These are phyloP conservation scores for Smithornis capensis DNA, from an alignment of 2,113 vertebrate species.

Conservation along the genomic window DNA sequence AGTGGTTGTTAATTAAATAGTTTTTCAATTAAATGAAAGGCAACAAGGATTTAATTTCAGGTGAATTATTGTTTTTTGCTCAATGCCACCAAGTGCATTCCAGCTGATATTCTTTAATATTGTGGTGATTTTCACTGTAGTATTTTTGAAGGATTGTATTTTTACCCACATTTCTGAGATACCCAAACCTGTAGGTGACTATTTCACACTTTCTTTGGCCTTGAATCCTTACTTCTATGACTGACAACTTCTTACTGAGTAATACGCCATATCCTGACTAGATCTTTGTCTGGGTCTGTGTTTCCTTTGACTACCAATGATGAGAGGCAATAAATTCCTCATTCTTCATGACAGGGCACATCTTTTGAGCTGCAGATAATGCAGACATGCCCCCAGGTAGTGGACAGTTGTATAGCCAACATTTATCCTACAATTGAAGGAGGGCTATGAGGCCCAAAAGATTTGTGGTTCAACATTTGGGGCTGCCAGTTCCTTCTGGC, in stretches of 20 bases:
- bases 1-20: neutral
- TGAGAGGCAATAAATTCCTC: constrained; percentile 57
- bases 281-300: constrained; percentile 26
- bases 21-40: constrained; percentile 29
- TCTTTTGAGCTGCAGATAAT: constrained; percentile 8
- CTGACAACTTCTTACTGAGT: constrained; percentile 38
- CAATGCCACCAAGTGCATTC: neutral
- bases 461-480: rapidly evolving
- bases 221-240: constrained; percentile 31
- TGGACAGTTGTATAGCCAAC: neutral
- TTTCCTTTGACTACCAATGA: constrained; percentile 57
- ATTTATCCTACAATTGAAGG: constrained; percentile 10
- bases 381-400: neutral
- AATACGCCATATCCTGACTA: constrained; percentile 12
- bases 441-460: neutral
- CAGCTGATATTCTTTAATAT: constrained; percentile 34
- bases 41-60: constrained; percentile 51
- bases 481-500: neutral
- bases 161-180: constrained; percentile 11
- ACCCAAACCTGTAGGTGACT: neutral
- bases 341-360: neutral
- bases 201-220: constrained; percentile 31
- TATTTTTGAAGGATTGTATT: constrained; percentile 48
- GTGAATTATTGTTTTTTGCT: neutral
- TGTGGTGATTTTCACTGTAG: constrained; percentile 14